phyloP scores from a whole-genome alignment of 2,797 vertebrate species.

The Geotrypetes seraphini region DNA sequence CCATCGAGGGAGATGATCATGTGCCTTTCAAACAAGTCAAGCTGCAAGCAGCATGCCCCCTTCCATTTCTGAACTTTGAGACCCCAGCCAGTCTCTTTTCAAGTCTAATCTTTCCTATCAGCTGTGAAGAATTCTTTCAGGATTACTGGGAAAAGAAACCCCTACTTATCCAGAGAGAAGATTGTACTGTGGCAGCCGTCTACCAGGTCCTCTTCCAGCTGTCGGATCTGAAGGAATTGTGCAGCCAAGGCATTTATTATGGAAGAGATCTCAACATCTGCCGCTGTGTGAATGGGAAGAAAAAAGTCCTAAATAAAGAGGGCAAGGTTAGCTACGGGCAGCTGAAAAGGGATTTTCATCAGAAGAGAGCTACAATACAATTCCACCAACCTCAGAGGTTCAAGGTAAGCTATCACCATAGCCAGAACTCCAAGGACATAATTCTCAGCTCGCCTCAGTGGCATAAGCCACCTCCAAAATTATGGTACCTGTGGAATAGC shows the following conservation, averaged over 20 bases:
- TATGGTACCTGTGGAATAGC: no score
- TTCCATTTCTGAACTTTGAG: constrained; percentile 43
- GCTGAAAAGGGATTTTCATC: constrained; percentile 66
- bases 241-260: constrained; percentile 54
- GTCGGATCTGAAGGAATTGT: constrained; percentile 60
- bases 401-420: constrained; percentile 69
- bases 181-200: constrained; percentile 45
- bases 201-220: constrained; percentile 74
- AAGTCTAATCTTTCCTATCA: constrained; percentile 72
- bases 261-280: constrained; percentile 73
- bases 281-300: constrained; percentile 65
- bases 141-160: constrained; percentile 86
- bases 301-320: constrained; percentile 69
- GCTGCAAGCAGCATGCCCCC: neutral
- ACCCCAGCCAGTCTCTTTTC: constrained; percentile 62
- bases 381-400: constrained; percentile 91
- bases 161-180: constrained; percentile 62
- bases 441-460: no score
- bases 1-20: neutral
- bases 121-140: constrained; percentile 62
- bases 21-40: constrained; percentile 40
- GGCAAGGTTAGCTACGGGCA: constrained; percentile 61
- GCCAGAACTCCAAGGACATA: no score
- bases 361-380: constrained; percentile 80
- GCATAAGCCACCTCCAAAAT: no score